Evolutionary conservation across 2,888 invertebrate species (phyloP), one percentile per base, ranked within the genome.

Genomic region (Chrysopilus asiliformis): DNA sequence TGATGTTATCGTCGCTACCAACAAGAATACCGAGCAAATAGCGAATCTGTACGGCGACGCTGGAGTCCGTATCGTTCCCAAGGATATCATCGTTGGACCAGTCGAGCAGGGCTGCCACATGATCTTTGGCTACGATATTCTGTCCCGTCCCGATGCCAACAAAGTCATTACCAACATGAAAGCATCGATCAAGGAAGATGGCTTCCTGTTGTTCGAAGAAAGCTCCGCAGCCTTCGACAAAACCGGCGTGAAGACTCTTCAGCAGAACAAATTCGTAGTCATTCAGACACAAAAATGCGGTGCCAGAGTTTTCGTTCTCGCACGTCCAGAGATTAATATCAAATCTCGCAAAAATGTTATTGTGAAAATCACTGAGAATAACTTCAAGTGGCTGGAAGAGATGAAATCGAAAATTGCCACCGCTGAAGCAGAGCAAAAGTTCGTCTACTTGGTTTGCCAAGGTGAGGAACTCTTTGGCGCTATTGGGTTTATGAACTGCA

Each of bases 401-500:
- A 64, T 94, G 24, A 91, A 91, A 58, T 70, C 68, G 2, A 76
- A 80, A 1, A 54, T 95, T 57, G 72, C 72, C 43, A 73, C 74
- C 40, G 68, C 75, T 33, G 74, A 77, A 53, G 57, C 60, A 16
- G 71, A 71, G 40, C 68, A 66, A 19, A 57, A 67, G 44, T 74
- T 76, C 47, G 70, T 85, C 38, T 72, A 78, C 49, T 55, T 86
- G 24, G 74, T 81, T 36, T 71, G 79, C 39, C 71, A 77, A 51
- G 76, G 77, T 28, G 74, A 79, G 49, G 70, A 76, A 40, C 57
- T 70, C 17, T 71, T 73, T 56, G 95, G 97, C 34, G 69, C 86
- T 44, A 68, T 93, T 38, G 97, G 97, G 30, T 69, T 97, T 56
- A 78, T 83, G 52, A 82, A 89, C 55, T 98, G 97, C 60, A 69